phyloP scores from a whole-genome alignment of 2,113 vertebrate genomes.

The Upupa epops region DNA sequence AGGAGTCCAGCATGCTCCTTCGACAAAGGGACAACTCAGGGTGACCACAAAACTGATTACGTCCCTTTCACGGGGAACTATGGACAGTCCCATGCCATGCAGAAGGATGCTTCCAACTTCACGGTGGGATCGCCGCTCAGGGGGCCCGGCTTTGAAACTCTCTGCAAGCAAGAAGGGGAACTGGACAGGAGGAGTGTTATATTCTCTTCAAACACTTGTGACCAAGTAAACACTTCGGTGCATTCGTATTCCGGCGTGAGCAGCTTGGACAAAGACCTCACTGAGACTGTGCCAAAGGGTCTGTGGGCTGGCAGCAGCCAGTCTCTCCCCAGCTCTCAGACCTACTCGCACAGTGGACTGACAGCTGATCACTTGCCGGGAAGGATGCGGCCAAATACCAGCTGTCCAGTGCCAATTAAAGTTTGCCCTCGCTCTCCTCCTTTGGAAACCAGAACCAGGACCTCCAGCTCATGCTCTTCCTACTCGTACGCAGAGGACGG shows the following conservation, averaged over 20 bases:
- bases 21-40: constrained; percentile 97
- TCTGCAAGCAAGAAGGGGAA: constrained; percentile 94
- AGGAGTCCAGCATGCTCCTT: constrained; percentile 89
- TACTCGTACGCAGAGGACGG: constrained; percentile 97
- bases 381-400: constrained; percentile 93
- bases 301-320: constrained; percentile 91
- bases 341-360: constrained; percentile 82
- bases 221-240: constrained; percentile 87
- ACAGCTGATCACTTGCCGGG: constrained; percentile 84
- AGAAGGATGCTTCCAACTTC: constrained; percentile 87
- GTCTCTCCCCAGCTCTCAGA: constrained; percentile 91
- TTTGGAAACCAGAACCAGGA: constrained; percentile 94
- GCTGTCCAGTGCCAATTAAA: constrained; percentile 99
- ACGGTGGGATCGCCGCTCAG: constrained; percentile 86
- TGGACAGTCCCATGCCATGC: constrained; percentile 84
- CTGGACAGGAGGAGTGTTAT: constrained; percentile 96
- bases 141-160: constrained; percentile 86
- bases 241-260: constrained; percentile 91
- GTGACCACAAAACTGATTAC: constrained; percentile 96
- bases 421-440: constrained; percentile 96
- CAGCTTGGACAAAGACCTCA: constrained; percentile 93
- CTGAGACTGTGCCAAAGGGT: constrained; percentile 91
- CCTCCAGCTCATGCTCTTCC: constrained; percentile 97
- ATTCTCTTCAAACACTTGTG: constrained; percentile 93
- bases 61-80: constrained; percentile 87